Base-by-base conservation (phyloP, 2,888 invertebrate species). In the Caenorhabditis imperialis region DNA sequence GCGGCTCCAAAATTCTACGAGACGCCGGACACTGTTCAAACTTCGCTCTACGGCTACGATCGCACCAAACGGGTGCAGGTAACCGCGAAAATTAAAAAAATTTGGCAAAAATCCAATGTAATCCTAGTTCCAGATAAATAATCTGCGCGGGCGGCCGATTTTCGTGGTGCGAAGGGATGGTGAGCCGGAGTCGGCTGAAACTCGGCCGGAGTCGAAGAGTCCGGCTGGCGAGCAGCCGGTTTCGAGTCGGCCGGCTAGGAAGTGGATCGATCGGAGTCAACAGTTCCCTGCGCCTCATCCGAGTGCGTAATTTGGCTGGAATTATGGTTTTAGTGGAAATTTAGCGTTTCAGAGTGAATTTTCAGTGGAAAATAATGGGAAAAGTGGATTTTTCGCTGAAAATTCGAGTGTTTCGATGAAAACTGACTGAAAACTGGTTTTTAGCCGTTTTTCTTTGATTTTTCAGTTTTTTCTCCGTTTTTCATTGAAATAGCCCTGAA, bases 11-110 rank as follows among this genome's bases (percentile, higher is more conserved):
- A 74, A 25, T 74, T 30, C 18, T 33, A 61, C 2, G 67, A 74
- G 25, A 22, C 55, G 7, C 74, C 74, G 2, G 44, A 74, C 25
- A 22, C 42, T 7, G 74, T 74, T 37, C 74, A 74, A 54, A 74
- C 74, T 6, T 74, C 74, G 18, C 57, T 74, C n/a, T 67, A 55
- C 40, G 74, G 74, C 16, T 74, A 67, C 60, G 74, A 74, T 30
- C 45, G 57, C 22, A 55, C 22, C 40, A 74, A 74, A 57, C 48
- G 33, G 40, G 57, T 74, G 25, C 74, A 74, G 74, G 74, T 74
- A 61, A 30, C 8, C n/a, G 3, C 10, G 6, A 6, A 8, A 4
- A 5, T 12, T 25, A 23, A 16, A n/a, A 2, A n/a, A 14, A n/a
- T 0, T 7, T 12, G 20, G 23, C 40, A 16, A n/a, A 4, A 1